phyloP scores from a whole-genome alignment of 2,113 vertebrate genomes.

The Oreochromis tanganicae region DNA sequence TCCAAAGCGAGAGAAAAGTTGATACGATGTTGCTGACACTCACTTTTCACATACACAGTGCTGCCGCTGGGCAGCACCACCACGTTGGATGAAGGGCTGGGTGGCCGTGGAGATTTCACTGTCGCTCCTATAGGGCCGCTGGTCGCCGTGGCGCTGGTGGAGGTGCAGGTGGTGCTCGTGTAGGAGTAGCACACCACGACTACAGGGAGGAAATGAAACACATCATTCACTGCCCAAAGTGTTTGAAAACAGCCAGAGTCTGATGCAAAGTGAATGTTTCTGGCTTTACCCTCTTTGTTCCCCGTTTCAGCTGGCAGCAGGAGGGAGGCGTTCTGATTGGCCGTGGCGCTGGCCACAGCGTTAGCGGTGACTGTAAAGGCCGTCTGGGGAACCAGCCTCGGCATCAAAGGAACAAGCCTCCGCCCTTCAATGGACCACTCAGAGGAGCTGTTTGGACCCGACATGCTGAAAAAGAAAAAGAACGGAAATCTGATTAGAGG shows the following conservation, averaged over 20 bases:
- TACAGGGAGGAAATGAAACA: conserved; percentile 38
- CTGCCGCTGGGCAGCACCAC: conserved; percentile 96
- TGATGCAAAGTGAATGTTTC: background rate
- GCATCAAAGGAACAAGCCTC: conserved; percentile 93
- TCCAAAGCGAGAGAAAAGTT: background rate
- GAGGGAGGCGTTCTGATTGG: conserved; percentile 90
- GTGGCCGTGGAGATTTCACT: conserved; percentile 89
- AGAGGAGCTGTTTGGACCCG: conserved; percentile 93
- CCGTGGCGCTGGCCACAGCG: conserved; percentile 85
- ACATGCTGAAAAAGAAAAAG: conserved; percentile 80
- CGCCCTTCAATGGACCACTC: conserved; percentile 98
- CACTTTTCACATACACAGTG: conserved; percentile 96
- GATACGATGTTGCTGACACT: conserved; percentile 48
- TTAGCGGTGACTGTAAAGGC: conserved; percentile 94
- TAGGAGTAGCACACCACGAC: conserved; percentile 98
- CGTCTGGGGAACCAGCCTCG: conserved; percentile 92
- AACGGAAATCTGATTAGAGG: background rate
- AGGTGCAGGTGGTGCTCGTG: conserved; percentile 92
- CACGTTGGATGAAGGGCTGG: conserved; percentile 95
- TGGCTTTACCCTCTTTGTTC: conserved; percentile 89
- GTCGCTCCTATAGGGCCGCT: conserved; percentile 80
- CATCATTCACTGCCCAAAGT: background rate
- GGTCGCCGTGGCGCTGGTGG: conserved; percentile 83
- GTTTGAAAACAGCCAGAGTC: background rate
- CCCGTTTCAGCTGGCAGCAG: conserved; percentile 90